Evolutionary conservation across 2,888 invertebrate genomes (phyloP), one percentile per base, ranked within the genome.

Genomic region (Drosophila tanythrix): DNA sequence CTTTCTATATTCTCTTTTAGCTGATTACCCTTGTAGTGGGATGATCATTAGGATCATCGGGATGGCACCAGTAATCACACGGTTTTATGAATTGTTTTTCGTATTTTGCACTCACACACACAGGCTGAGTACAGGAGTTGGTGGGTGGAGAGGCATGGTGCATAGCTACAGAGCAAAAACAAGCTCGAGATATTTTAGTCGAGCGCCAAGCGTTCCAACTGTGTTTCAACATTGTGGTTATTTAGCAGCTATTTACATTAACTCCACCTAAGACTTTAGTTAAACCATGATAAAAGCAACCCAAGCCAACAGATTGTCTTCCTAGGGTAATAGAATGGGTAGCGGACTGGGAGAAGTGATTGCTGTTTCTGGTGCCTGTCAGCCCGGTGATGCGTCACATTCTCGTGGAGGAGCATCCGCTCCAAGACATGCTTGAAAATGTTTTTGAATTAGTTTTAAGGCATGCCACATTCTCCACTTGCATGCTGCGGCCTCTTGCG

Each of bases 401-500:
- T 72, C 68, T 63, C 70, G 63, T 60, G 29, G 61, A 29, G 38
- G 64, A 56, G 29, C 66, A 63, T 64, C 64, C 74, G 51, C 53
- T 61, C 50, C 59, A 57, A 71, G 58, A 38, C 56, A 80, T 78
- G 78, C 40, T 38, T 63, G 50, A 72, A 77, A 76, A 56, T 73
- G 69, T 70, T 73, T 75, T 56, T 61, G 73, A 80, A 78, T 82
- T 82, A 74, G 80, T 76, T 82, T 80, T 80, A 78, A 83, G 68
- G 78, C 83, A 70, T 72, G 74, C 70, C 73, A 63, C 73, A 77
- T 67, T 79, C 57, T 65, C 53, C 29, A 43, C 56, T 55, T 62
- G 55, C 63, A 62, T 53, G 50, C 29, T 56, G 46, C 15, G 46
- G 8, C 53, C 40, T 2, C 36, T 8, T 25, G 35, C 64, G 8